These are phyloP conservation scores for Aphaenogaster rudis DNA, from an alignment of 1,140 invertebrate genomes.

Conservation along the genomic window DNA sequence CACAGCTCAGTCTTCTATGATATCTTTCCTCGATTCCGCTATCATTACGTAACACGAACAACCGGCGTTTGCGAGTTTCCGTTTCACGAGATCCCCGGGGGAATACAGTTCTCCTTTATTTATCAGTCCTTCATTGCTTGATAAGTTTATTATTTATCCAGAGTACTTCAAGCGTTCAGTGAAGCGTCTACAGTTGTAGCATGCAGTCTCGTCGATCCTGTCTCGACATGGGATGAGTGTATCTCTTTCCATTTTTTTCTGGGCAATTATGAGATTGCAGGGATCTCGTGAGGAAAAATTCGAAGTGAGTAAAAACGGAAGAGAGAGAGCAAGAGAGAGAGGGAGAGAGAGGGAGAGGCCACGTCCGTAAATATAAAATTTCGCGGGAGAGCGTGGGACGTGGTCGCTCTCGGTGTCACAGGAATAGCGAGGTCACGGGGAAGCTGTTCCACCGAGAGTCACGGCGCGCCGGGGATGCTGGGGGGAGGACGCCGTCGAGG, in stretches of 20 bases:
- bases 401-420: background rate
- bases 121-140: background rate
- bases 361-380: slow-evolving; percentile 48
- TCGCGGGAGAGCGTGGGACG: slow-evolving; percentile 19
- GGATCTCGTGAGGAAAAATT: background rate
- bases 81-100: background rate
- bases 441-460: background rate
- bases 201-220: background rate
- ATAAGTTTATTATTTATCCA: background rate
- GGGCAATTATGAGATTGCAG: background rate
- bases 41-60: background rate
- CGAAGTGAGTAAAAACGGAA: background rate
- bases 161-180: background rate
- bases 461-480: background rate
- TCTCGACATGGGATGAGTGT: background rate
- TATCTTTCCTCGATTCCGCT: background rate
- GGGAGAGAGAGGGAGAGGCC: background rate
- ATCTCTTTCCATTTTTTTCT: background rate
- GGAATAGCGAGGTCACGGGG: slow-evolving; percentile 31
- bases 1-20: background rate
- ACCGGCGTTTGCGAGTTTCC: background rate
- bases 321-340: background rate
- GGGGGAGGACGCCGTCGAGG: background rate
- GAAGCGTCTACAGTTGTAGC: background rate
- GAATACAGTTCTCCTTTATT: background rate